A percentile compares a stretch with the other conserved stretches of the same genome.
Conservation (phyloP, 2,797 vertebrate species). For the Lophius americanus region DNA sequence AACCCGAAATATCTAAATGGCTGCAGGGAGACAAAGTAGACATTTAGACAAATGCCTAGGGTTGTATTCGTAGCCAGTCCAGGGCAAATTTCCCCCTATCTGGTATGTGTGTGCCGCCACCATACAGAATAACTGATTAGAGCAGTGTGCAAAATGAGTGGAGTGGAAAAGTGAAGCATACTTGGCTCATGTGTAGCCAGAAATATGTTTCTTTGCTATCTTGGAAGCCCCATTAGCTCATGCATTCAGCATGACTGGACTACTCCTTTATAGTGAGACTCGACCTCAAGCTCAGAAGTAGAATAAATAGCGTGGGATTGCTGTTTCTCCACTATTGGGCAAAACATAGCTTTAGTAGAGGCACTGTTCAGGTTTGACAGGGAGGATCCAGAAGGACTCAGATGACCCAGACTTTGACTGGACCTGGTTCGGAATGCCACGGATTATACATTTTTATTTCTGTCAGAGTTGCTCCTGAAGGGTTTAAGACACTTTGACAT, state of each 20-base stretch:
- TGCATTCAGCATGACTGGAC: constrained; percentile 45
- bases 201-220: constrained; percentile 33
- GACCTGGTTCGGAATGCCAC: constrained; percentile 2
- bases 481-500: constrained; percentile 11
- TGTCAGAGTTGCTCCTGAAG: not conserved
- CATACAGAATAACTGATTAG: constrained; percentile 57
- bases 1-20: constrained; percentile 68
- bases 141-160: constrained; percentile 38
- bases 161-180: constrained; percentile 35
- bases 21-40: constrained; percentile 63
- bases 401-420: constrained; percentile 14
- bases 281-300: constrained; percentile 34
- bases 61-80: constrained; percentile 46
- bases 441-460: not conserved
- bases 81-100: constrained; percentile 42
- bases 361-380: not conserved
- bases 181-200: constrained; percentile 32
- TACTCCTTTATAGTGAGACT: constrained; percentile 30
- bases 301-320: constrained; percentile 53
- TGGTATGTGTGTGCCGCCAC: constrained; percentile 32
- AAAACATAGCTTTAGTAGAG: constrained; percentile 25
- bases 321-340: constrained; percentile 30
- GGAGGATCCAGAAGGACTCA: constrained; percentile 12
- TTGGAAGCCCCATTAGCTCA: constrained; percentile 49
- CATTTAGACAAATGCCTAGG: constrained; percentile 72